Evolutionary conservation across 2,113 vertebrate species (phyloP), one percentile per base, ranked within the genome.

Genomic region (Catharus bicknelli): DNA sequence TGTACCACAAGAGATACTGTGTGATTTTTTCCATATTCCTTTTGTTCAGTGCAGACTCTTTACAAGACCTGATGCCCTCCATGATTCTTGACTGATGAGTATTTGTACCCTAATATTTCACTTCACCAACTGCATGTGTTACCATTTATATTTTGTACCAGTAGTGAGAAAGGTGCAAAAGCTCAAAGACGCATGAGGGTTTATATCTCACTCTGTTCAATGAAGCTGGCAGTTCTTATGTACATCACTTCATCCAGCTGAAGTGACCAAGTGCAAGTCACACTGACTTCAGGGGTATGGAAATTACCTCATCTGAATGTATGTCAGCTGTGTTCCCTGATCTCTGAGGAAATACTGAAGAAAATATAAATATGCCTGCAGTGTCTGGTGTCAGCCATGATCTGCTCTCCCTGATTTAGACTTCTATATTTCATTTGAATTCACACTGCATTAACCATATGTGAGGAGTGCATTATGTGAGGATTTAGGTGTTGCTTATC

Each of bases 361-460:
- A 85, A 92, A 91, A 95, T 66, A 79, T 30, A 89, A 88, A 91
- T 62, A 73, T 63, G 47, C 14, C 53, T 74, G 53, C 48, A 75
- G 43, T 88, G 32, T 43, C 57, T 90, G 64, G 83, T 90, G 64
- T 86, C 83, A 88, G 61, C 40, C 34, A 40, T 74, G 68, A 69
- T 73, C 64, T 86, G 25, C n/a, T 94, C 9, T 91, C 72, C 32
- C 40, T 68, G 45, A 22, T 94, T 92, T 82, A 81, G 66, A 57
- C 42, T 86, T 88, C 61, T 78, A 7, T 72, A 86, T 95, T 90
- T 90, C 57, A 82, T 88, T 81, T 93, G 45, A 86, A 93, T 88
- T 81, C 61, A 68, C 80, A 90, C 90, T 92, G 61, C 58, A 86
- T 93, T 93, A 86, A 83, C 80, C 32, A 38, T 81, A 90, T 61